Percentiles rank a stretch among this genome's conserved stretches.
Evolutionary conservation across 92 coral and sea anemone genomes (phyloP).

Genomic region (Porites divaricata): DNA sequence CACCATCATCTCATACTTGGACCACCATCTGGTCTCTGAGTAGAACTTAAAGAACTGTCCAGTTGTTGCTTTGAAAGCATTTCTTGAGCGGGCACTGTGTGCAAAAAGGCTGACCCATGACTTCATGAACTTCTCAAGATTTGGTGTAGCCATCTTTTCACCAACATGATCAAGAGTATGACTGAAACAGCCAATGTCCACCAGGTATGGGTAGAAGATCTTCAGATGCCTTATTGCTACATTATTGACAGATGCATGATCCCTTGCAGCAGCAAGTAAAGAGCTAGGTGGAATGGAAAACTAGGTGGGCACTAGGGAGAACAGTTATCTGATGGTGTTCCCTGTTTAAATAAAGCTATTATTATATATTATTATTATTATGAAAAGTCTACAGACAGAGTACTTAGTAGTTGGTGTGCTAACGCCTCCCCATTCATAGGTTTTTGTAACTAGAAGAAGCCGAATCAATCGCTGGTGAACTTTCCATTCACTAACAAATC

Average conservation of each 20-base stretch:
- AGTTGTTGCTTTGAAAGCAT: conserved; percentile 50
- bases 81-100: conserved; percentile 58
- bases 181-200: conserved; percentile 60
- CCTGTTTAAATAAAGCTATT: too few relatives aligned
- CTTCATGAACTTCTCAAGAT: conserved; percentile 57
- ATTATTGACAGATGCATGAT: conserved; percentile 61
- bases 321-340: too few relatives aligned
- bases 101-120: conserved; percentile 49
- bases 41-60: conserved; percentile 43
- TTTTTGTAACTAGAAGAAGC: conserved; percentile 53
- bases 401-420: conserved; percentile 46
- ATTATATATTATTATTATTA: too few relatives aligned
- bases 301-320: too few relatives aligned
- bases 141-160: conserved; percentile 58
- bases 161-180: conserved; percentile 64
- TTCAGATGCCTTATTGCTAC: conserved; percentile 52
- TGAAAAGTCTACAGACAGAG: conserved; percentile 57
- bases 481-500: conserved; percentile 47
- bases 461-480: conserved; percentile 50
- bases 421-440: conserved; percentile 48
- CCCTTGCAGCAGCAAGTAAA: conserved; percentile 48
- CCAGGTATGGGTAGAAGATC: conserved; percentile 57
- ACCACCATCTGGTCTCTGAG: conserved; percentile 65
- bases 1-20: conserved; percentile 54
- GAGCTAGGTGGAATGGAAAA: conserved; percentile 55